Evolutionary conservation across 2,888 invertebrate genomes (phyloP).

Genomic region (Tillus elongatus): DNA sequence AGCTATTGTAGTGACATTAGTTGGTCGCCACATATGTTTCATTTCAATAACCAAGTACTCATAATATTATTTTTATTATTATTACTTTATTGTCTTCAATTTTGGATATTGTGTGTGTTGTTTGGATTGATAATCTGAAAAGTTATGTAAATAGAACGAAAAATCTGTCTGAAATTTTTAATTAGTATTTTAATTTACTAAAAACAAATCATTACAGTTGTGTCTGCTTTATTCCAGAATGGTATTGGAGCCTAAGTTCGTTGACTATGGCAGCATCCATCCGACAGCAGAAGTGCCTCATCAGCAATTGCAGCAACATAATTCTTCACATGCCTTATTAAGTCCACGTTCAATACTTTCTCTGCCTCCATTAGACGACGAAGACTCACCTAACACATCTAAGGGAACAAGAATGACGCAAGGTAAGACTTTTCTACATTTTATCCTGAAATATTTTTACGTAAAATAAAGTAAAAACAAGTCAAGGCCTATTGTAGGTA

Average conservation of each 20-base stretch:
- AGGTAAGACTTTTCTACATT: too few relatives aligned
- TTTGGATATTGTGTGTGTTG: too few relatives aligned
- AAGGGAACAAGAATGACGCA: conserved; percentile 37
- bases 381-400: conserved; percentile 36
- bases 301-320: conserved; percentile 32
- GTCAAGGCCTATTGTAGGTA: background rate
- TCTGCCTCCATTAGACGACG: conserved; percentile 36
- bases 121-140: too few relatives aligned
- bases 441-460: too few relatives aligned
- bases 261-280: conserved; percentile 56
- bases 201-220: conserved; percentile 2
- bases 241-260: conserved; percentile 55
- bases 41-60: too few relatives aligned
- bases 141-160: too few relatives aligned
- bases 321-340: conserved; percentile 33
- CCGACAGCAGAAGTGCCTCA: conserved; percentile 37
- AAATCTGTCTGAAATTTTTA: background rate
- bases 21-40: too few relatives aligned
- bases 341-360: conserved; percentile 32
- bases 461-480: background rate
- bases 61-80: too few relatives aligned
- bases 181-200: background rate
- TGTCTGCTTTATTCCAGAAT: conserved; percentile 44
- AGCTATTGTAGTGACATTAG: too few relatives aligned
- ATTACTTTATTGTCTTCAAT: too few relatives aligned